Base-by-base conservation (phyloP, 2,888 invertebrate species). In the Bhutanitis thaidina region DNA sequence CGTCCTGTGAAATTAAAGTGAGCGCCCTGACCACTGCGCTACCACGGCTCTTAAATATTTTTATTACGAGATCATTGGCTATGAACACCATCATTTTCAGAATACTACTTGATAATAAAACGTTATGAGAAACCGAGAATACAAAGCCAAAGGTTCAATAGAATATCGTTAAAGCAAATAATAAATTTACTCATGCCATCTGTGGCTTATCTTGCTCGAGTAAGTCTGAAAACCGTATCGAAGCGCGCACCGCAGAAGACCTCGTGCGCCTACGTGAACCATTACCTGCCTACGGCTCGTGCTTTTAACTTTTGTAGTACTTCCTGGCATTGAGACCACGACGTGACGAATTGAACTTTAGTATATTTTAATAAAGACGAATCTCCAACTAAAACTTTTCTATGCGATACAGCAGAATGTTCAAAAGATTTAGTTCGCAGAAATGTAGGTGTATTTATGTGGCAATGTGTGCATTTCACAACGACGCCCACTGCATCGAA, bases 401-500 rank as follows among this genome's bases (percentile, higher is more conserved):
- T 40, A 29, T 37, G 44, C 49, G n/a, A 13, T 32, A 58, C 54
- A 58, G 55, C 57, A 47, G 54, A 55, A 54, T 55, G 55, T 49
- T 49, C 55, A 53, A 56, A 57, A 67, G 56, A 59, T 69, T 69
- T 61, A 51, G 60, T 70, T 73, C 62, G 68, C 67, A 69, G 72
- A 71, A 74, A 61, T 58, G 60, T 57, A 53, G 54, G 58, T 61
- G 56, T 63, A 57, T 62, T 64, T 65, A 58, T 72, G 69, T 71
- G 60, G 71, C 64, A 76, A 68, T 59, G 67, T 65, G 64, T 69
- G 67, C 67, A 71, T 83, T 82, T 74, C 78, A 69, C 69, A 78
- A 80, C 69, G 53, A 62, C 74, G 66, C 79, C 78, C 68, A 77
- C 77, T 67, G 55, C 55, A 65, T 66, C 60, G 63, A 66, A 63